Percentiles rank a stretch among this genome's conserved stretches.
Evolutionary conservation across 2,113 vertebrate genomes (phyloP).

Genomic region (Herpailurus yagouaroundi): DNA sequence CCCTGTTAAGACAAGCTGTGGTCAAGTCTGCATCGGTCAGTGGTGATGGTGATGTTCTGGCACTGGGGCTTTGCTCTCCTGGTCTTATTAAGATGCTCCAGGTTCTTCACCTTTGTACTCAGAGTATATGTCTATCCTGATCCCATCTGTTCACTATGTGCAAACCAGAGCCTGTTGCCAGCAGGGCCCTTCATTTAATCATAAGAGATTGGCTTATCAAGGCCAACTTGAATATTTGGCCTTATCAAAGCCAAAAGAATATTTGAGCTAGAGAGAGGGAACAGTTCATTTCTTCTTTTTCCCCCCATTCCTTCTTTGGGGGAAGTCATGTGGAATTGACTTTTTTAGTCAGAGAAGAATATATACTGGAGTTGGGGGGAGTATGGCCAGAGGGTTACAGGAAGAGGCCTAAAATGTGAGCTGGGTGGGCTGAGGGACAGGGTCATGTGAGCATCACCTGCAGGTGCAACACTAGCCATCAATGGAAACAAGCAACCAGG

Average conservation of each 20-base stretch:
- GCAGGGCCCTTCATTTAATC: conserved; percentile 48
- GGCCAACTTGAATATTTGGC: not conserved
- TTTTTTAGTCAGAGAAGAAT: not conserved
- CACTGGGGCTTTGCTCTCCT: not conserved
- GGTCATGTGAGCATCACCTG: not conserved
- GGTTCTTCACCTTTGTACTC: not conserved
- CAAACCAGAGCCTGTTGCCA: fast-evolving
- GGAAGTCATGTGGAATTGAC: not conserved
- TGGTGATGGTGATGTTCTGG: not conserved
- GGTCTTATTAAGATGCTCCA: not conserved
- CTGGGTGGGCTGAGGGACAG: not conserved
- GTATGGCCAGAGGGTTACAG: too few relatives aligned
- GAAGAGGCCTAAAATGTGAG: not conserved
- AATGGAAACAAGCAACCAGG: too few relatives aligned
- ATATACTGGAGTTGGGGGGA: not conserved
- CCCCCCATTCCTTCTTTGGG: fast-evolving
- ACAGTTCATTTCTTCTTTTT: not conserved
- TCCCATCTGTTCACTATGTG: not conserved
- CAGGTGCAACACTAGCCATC: too few relatives aligned
- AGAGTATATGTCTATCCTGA: not conserved
- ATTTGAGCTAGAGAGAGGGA: not conserved
- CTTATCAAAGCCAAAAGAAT: not conserved
- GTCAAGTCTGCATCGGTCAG: not conserved
- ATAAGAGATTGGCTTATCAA: conserved; percentile 41
- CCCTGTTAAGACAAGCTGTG: not conserved